Percentiles rank a stretch among this genome's conserved stretches.
These are phyloP conservation scores for Lasaia peninsularis DNA, from an alignment of 1,140 invertebrate genomes.

Conservation along the genomic window DNA sequence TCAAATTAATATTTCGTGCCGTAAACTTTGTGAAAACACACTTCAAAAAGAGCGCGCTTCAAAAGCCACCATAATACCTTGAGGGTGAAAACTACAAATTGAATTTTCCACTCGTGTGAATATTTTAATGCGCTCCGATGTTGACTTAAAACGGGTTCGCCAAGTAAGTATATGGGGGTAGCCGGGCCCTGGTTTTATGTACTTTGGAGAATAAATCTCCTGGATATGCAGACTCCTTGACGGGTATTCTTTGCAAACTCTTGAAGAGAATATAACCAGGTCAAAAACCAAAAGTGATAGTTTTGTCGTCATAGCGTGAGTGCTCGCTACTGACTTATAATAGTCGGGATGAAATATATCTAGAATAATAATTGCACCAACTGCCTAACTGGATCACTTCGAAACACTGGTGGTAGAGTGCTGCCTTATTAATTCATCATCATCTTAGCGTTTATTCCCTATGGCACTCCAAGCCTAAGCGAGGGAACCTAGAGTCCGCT, in stretches of 20 bases:
- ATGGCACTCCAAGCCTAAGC: no score
- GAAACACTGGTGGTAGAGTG: no score
- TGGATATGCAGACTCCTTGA: neutral
- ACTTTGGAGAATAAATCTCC: neutral
- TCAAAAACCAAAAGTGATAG: no score
- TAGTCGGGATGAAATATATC: no score
- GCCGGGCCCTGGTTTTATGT: neutral
- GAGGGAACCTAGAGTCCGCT: no score
- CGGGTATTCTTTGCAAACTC: neutral
- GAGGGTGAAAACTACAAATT: slow-evolving; percentile 40
- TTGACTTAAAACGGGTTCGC: slow-evolving; percentile 30
- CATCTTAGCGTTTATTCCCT: no score
- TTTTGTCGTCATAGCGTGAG: no score
- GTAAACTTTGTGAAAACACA: slow-evolving; percentile 9
- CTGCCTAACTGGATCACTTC: no score
- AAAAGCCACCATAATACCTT: slow-evolving; percentile 22
- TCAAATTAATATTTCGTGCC: slow-evolving; percentile 4
- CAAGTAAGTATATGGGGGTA: neutral
- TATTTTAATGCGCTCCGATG: slow-evolving; percentile 36
- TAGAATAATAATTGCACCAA: no score
- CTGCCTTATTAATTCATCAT: no score
- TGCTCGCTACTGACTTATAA: no score
- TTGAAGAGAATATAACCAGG: no score
- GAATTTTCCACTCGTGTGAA: slow-evolving; percentile 44
- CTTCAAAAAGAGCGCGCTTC: slow-evolving; percentile 11